Percentiles rank a stretch among this genome's conserved stretches.
These are phyloP conservation scores for Buathra laborator DNA, from an alignment of 2,888 invertebrate species.

Conservation along the genomic window DNA sequence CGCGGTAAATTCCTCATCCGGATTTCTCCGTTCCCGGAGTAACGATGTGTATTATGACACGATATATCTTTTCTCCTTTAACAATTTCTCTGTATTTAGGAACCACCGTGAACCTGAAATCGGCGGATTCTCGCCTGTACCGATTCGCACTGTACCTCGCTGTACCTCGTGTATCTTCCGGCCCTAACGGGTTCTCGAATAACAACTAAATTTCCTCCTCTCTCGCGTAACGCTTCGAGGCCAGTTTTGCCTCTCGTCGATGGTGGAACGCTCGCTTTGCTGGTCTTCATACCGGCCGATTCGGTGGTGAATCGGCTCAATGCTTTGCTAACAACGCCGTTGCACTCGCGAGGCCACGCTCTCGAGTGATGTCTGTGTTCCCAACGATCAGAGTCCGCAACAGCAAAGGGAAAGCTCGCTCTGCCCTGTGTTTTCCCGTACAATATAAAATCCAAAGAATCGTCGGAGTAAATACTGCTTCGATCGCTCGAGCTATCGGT, in stretches of 20 bases:
- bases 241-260: slow-evolving; percentile 78
- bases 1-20: slow-evolving; percentile 17
- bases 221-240: slow-evolving; percentile 84
- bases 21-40: slow-evolving; percentile 40
- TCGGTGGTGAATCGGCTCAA: slow-evolving; percentile 84
- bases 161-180: slow-evolving; percentile 85
- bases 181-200: slow-evolving; percentile 85
- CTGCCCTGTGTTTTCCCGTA: slow-evolving; percentile 83
- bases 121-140: slow-evolving; percentile 85
- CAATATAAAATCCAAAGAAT: slow-evolving; percentile 85
- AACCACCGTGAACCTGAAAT: slow-evolving; percentile 84
- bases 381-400: slow-evolving; percentile 80
- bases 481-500: slow-evolving; percentile 86
- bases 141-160: slow-evolving; percentile 86
- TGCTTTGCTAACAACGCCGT: slow-evolving; percentile 85
- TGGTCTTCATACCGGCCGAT: slow-evolving; percentile 56
- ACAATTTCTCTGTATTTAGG: slow-evolving; percentile 73
- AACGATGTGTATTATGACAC: slow-evolving; percentile 36
- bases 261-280: slow-evolving; percentile 51
- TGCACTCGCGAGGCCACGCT: slow-evolving; percentile 85
- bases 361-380: slow-evolving; percentile 78
- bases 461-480: slow-evolving; percentile 86
- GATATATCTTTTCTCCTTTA: not conserved
- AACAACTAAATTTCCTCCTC: slow-evolving; percentile 85
- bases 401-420: slow-evolving; percentile 82